These are phyloP conservation scores for Pemphredon lugubris DNA, from an alignment of 2,888 invertebrate genomes.

Conservation along the genomic window DNA sequence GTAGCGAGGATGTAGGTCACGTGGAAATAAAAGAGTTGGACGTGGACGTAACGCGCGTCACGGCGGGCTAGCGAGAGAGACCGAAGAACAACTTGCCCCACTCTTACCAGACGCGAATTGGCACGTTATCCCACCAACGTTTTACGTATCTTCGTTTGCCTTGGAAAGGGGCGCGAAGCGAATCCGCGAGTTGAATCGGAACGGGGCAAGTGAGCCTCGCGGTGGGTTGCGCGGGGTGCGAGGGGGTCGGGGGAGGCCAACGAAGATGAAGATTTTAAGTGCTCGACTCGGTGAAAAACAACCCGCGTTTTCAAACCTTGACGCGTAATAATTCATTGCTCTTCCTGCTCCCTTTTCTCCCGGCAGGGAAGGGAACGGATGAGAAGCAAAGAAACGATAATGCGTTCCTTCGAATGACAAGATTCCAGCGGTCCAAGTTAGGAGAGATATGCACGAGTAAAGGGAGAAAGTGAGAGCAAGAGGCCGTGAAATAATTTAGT, in stretches of 20 bases:
- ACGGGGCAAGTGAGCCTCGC: too few species aligned
- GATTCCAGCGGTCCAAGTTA: too few species aligned
- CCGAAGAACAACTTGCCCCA: neutral
- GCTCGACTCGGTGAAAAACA: conserved; percentile 17
- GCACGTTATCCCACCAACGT: too few species aligned
- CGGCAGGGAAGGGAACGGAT: neutral
- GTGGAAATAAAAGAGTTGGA: conserved; percentile 50
- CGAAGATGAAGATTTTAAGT: conserved; percentile 28
- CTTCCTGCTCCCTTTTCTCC: conserved; percentile 13
- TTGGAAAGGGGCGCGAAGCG: too few species aligned
- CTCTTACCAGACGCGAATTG: too few species aligned
- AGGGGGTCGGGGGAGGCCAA: neutral
- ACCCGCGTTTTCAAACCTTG: conserved; percentile 15
- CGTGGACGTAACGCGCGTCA: conserved; percentile 43
- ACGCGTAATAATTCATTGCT: conserved; percentile 38
- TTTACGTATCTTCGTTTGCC: too few species aligned
- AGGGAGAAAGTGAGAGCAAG: too few species aligned
- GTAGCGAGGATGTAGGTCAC: conserved; percentile 40
- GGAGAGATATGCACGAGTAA: too few species aligned
- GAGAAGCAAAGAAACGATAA: neutral
- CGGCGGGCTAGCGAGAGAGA: neutral
- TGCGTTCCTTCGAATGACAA: too few species aligned
- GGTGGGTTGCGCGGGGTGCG: too few species aligned
- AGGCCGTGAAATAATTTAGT: too few species aligned
- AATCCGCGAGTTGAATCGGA: too few species aligned